These are phyloP conservation scores for Chorisops tibialis DNA, from an alignment of 2,888 invertebrate species.

Conservation along the genomic window DNA sequence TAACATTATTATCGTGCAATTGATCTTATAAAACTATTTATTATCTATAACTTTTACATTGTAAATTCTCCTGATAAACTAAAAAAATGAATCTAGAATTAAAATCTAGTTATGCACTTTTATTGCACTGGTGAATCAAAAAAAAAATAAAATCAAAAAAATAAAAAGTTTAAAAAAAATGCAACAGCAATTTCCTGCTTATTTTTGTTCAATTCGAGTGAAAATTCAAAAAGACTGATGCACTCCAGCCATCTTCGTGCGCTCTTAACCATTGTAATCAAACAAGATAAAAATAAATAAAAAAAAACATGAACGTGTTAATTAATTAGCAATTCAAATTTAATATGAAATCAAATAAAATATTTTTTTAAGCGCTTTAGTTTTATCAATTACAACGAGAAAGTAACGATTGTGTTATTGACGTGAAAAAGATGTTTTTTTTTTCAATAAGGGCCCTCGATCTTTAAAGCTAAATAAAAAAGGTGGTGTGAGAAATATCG, in stretches of 20 bases:
- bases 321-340: no score
- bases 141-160: not conserved
- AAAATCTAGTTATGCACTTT: not conserved
- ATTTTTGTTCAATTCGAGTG: not conserved
- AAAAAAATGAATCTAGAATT: no score
- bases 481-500: no score
- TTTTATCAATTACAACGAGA: no score
- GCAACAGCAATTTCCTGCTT: not conserved
- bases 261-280: no score
- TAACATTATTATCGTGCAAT: conserved; percentile 10
- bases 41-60: not conserved
- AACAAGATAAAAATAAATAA: not conserved
- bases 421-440: no score
- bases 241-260: not conserved
- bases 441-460: no score
- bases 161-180: not conserved
- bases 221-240: not conserved
- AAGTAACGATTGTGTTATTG: no score
- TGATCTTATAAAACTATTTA: conserved; percentile 1
- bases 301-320: no score
- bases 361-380: no score
- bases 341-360: no score
- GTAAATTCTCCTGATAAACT: not conserved
- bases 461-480: no score
- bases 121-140: not conserved